Base-by-base conservation (phyloP, 2,797 vertebrate genomes). In the Xenentodon cancila region DNA sequence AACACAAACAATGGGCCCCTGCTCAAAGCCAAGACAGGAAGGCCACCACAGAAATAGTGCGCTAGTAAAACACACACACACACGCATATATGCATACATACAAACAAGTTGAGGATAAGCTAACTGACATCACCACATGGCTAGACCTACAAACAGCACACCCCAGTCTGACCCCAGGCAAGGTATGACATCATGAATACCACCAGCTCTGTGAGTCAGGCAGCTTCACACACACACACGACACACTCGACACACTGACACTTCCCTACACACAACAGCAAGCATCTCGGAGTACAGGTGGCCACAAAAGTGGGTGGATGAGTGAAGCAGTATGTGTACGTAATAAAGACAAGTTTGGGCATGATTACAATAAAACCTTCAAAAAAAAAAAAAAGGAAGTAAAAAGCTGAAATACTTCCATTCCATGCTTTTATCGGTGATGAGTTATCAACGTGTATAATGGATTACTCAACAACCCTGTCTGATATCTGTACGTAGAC, bases 151-250 rank as follows among this genome's bases (percentile, higher is more conserved):
- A 68, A 80, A 68, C 67, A 68, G 67, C 75, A 77, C 64, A 78
- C 66, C 82, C 64, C 47, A 56, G 69, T 18, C 64, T 74, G 69
- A 84, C 68, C 81, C 50, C 32, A 13, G 73, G 81, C 80, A 80
- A 85, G 81, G 40, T 47, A 73, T 88, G 83, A 89, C 86, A 89
- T 90, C 84, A 89, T 84, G 71, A 77, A 71, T 70, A 81, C 71
- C 84, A 72, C 58, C 73, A 76, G 75, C 30, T 57, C 59, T 52
- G 65, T 81, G 88, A 89, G 78, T 92, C 84, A 85, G 72, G 55
- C 61, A 46, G 53, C 22, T 49, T 37, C 45, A 32, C 47, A 44
- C 27, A 44, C 53, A 40, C 57, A 25, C 27, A 48, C 55, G 48
- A 16, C 64, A 51, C 48, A 44, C 59, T 59, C 71, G n/a, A 40